These are phyloP conservation scores for Catocala nupta DNA, from an alignment of 2,888 invertebrate species.

Conservation along the genomic window DNA sequence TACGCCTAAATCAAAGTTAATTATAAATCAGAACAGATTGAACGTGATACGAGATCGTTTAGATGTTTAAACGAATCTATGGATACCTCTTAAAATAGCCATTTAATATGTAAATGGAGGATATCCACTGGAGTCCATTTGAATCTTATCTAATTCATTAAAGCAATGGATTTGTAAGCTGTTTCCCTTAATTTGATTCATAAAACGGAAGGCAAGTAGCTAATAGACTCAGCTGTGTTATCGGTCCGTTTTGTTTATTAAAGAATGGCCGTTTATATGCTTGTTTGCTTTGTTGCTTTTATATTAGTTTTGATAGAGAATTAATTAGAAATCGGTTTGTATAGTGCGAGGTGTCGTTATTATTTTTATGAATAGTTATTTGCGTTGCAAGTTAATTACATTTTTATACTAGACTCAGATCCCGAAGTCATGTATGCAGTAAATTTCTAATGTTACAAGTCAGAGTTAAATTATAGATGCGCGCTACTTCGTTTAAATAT, in stretches of 20 bases:
- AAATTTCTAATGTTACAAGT: no score
- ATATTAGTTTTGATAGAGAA: background rate
- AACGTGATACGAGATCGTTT: slow-evolving; percentile 36
- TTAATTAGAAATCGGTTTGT: no score
- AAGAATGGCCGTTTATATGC: background rate
- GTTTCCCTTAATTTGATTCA: slow-evolving; percentile 9
- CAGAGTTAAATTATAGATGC: no score
- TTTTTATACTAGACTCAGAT: no score
- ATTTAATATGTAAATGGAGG: slow-evolving; percentile 39
- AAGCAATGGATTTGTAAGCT: slow-evolving; percentile 10
- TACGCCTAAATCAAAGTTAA: slow-evolving; percentile 50
- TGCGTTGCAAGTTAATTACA: no score
- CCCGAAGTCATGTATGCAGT: no score
- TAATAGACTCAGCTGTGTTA: slow-evolving; percentile 4
- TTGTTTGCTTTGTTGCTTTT: background rate
- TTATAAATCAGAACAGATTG: slow-evolving; percentile 43
- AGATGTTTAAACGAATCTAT: slow-evolving; percentile 28
- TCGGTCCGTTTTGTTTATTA: slow-evolving; percentile 3
- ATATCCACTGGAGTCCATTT: slow-evolving; percentile 7
- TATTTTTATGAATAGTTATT: no score
- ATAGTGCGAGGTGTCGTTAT: no score
- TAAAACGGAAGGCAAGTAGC: slow-evolving; percentile 9
- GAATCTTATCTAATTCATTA: slow-evolving; percentile 20
- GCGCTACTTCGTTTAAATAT: no score
- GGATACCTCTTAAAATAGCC: slow-evolving; percentile 26